Conservation (phyloP, 2,888 invertebrate species). For the Watsonalla binaria region DNA sequence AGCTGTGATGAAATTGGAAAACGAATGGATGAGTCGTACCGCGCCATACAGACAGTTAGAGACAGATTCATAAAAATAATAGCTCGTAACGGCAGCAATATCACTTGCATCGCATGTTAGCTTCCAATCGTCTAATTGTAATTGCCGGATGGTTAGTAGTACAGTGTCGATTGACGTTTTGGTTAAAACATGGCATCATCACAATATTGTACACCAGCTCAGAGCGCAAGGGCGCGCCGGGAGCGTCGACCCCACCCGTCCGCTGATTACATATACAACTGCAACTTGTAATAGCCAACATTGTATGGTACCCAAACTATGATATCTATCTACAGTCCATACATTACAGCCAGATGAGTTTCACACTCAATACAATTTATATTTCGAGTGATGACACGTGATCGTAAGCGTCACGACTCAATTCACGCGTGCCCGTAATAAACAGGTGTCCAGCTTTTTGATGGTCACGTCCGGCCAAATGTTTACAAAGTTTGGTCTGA, state of each 20-base stretch:
- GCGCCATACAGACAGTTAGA: no score
- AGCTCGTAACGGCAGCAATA: no score
- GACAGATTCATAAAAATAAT: no score
- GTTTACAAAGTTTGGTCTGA: no score
- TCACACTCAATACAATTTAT: not conserved
- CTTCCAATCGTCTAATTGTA: not conserved
- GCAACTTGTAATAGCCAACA: conserved; percentile 41
- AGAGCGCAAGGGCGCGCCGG: conserved; percentile 31
- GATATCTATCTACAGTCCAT: not conserved
- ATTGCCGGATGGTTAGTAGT: no score
- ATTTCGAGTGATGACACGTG: no score
- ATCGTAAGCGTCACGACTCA: no score
- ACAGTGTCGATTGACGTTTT: not conserved
- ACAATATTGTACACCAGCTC: conserved; percentile 5
- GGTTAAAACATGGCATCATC: not conserved
- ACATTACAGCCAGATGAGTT: not conserved
- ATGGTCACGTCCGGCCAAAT: no score
- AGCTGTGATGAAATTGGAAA: not conserved
- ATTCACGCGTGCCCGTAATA: no score
- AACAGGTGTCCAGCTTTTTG: no score
- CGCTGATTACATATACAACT: conserved; percentile 51
- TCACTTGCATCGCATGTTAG: not conserved
- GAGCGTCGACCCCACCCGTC: conserved; percentile 45
- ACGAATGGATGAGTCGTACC: not conserved
- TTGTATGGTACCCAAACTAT: conserved; percentile 6